Base-by-base conservation (phyloP, 2,113 vertebrate genomes). In the Eretmochelys imbricata region DNA sequence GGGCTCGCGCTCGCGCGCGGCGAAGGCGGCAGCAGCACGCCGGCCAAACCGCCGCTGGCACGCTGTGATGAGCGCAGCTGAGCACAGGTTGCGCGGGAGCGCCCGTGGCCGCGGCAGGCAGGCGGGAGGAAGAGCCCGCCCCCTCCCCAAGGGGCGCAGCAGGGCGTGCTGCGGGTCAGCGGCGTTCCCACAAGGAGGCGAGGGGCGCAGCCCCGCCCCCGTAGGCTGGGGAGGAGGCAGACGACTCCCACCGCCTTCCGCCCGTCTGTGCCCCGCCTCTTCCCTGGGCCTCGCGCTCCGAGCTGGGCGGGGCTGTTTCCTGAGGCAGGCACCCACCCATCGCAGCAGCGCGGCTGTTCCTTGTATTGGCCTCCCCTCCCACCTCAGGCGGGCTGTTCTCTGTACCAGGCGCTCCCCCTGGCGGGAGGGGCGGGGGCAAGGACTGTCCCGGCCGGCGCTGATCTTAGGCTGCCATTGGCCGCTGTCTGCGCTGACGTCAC, bases 401-500 rank as follows among this genome's bases (percentile, higher is more conserved):
- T 9, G 54, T 35, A 35, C 35, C 69, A 51, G 38, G 31, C 82
- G 12, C 84, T 80, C 69, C 91, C 92, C 87, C 76, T 80, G 59
- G 49, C 82, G 89, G 53, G 50, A 84, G 97, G 93, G 97, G 96
- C 96, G 97, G 97, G 96, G 89, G 96, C 97, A 95, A 94, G 88
- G 97, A 95, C 97, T 97, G 97, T 98, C 98, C 98, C 95, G 94
- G 94, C 91, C 97, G 94, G 97, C 98, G 93, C 97, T 98, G 99
- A 99, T 99, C 98, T 98, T 88, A 95, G 87, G 85, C 96, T 93
- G 91, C 97, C 93, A 99, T 99, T 99, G 99, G 99, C 98, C 98
- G 98, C 97, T 99, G 98, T 99, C 99, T 99, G 97, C 93, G 14
- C 83, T 97, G 79, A 99, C 99, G 99, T 99, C 99, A 99, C 99